Evolutionary conservation across 2,113 vertebrate species (phyloP).

Genomic region (Acrocephalus arundinaceus): DNA sequence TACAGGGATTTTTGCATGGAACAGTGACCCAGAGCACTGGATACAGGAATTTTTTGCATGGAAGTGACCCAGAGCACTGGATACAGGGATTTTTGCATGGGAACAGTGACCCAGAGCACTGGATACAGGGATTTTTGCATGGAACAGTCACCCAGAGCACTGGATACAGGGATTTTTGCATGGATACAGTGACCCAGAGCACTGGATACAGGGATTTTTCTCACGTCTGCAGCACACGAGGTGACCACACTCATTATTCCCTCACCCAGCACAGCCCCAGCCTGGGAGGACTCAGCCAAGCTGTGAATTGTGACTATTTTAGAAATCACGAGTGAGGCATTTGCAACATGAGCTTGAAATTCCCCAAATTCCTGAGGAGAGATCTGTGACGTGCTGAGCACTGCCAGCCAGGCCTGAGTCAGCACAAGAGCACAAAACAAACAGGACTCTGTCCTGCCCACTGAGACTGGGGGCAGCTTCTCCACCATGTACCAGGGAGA

Average conservation of each 20-base stretch:
- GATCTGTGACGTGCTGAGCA: not conserved
- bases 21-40: too few species aligned
- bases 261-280: not conserved
- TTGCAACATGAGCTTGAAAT: constrained; percentile 11
- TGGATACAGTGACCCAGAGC: too few species aligned
- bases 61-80: too few species aligned
- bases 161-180: too few species aligned
- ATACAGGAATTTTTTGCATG: too few species aligned
- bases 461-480: not conserved
- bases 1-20: too few species aligned
- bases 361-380: constrained; percentile 17
- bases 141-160: too few species aligned
- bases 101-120: too few species aligned
- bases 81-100: too few species aligned
- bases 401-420: not conserved
- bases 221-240: not conserved
- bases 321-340: not conserved
- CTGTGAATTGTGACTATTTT: not conserved
- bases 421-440: constrained; percentile 1
- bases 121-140: too few species aligned
- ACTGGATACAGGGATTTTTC: not conserved
- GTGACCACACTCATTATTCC: not conserved
- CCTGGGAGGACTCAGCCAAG: not conserved
- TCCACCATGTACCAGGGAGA: not conserved
- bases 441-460: not conserved